Conservation (phyloP, 2,113 vertebrate species). For the Egretta garzetta region DNA sequence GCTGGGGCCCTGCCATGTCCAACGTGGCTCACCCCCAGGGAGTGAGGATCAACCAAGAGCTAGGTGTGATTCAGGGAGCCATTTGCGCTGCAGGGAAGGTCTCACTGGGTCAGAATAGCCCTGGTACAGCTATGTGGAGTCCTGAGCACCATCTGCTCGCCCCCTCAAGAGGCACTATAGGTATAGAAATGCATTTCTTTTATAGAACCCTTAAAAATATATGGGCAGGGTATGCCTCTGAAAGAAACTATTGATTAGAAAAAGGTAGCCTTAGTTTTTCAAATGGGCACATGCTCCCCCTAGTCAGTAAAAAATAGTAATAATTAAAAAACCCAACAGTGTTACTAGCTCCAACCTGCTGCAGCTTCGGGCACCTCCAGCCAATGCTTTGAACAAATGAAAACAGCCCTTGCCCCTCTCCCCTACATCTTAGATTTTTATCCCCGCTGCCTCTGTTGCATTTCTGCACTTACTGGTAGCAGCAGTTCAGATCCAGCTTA, state of each 20-base stretch:
- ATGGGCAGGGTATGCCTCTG: background rate
- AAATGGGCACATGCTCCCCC: background rate
- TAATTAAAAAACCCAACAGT: background rate
- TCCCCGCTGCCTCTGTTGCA: background rate
- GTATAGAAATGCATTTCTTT: background rate
- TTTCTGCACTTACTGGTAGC: background rate
- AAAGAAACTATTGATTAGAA: background rate
- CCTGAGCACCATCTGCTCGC: background rate
- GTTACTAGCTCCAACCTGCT: background rate
- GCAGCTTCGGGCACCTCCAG: background rate
- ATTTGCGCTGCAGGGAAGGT: background rate
- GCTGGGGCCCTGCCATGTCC: background rate
- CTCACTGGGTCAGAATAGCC: rapidly evolving
- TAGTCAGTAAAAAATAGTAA: background rate
- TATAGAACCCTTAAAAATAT: background rate
- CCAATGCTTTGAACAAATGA: background rate
- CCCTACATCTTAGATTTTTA: background rate
- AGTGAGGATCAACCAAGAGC: background rate
- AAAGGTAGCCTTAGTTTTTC: background rate
- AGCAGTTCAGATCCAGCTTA: background rate
- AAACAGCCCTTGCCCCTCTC: background rate
- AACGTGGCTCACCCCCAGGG: rapidly evolving
- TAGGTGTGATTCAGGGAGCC: background rate
- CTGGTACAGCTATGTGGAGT: background rate
- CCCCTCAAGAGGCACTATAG: background rate